Evolutionary conservation across 2,888 invertebrate genomes (phyloP), one percentile per base, ranked within the genome.

Genomic region (Pelosia muscerda): DNA sequence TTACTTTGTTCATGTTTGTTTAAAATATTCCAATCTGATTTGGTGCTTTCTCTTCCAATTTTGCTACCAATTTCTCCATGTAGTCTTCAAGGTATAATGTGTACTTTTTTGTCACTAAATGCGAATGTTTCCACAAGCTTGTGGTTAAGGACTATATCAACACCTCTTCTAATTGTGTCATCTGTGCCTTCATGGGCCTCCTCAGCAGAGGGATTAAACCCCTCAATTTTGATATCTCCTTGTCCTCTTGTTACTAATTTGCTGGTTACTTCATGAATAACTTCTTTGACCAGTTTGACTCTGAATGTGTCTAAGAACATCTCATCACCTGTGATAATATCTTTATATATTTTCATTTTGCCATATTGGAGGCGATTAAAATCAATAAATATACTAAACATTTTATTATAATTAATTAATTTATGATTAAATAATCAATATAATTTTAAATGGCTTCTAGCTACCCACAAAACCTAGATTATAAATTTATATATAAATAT

Each of bases 301-400:
- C 97, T 98, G 94, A 98, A 99, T 66, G 98, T 97, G 95, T 99
- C 99, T 70, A 99, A 98, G 96, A 99, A 99, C 97, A 99, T 98
- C 96, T 99, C 99, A 94, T 99, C 99, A 86, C 98, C 98, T 86
- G 98, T 98, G 93, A 99, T 97, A 95, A 98, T 96, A 96, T 99
- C 98, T 95, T 98, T 98, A 96, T 97, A 99, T 95, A 99, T 98
- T 95, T 96, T 98, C 99, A 99, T 99, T 95, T 96, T 98, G 95
- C 88, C 87, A 89, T 95, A 95, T 95, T 93, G 88, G 84, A 89
- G 91, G 87, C 91, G 95, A 95, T 95, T 92, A 87, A 93, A 92
- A 95, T 93, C 94, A 94, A 93, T 94, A 94, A 95, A 94, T n/a
- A 93, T 92, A 93, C 92, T 93, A 95, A 95, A 94, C 92, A 87